phyloP scores from a whole-genome alignment of 2,113 vertebrate species.

The Nannobrachium achirus region DNA sequence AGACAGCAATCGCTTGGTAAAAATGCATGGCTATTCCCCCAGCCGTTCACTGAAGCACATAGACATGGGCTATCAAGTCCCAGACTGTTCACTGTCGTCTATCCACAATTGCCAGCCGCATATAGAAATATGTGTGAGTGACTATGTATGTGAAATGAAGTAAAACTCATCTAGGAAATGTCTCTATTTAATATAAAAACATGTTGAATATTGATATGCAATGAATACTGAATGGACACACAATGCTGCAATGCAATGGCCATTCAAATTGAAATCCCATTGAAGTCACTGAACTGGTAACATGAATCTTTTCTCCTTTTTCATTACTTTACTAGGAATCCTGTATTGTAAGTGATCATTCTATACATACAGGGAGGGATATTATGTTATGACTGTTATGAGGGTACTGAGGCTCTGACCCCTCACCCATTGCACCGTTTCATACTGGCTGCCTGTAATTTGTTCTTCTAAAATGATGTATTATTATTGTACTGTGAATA shows the following conservation, averaged over 20 bases:
- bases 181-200: too few relatives aligned
- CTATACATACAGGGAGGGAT: background rate
- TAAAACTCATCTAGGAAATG: too few relatives aligned
- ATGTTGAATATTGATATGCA: too few relatives aligned
- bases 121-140: background rate
- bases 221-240: too few relatives aligned
- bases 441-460: too few relatives aligned
- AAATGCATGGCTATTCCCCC: constrained; percentile 20
- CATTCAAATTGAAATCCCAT: background rate
- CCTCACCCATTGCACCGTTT: too few relatives aligned
- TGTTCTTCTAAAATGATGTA: too few relatives aligned
- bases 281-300: background rate
- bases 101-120: background rate
- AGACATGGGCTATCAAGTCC: constrained; percentile 31
- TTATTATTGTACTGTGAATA: too few relatives aligned
- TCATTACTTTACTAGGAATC: background rate
- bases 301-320: background rate
- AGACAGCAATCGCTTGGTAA: constrained; percentile 16
- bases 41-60: constrained; percentile 20
- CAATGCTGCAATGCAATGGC: background rate
- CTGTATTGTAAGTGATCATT: background rate
- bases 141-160: too few relatives aligned
- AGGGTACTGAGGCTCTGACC: background rate
- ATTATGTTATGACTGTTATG: background rate
- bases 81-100: background rate